These are phyloP conservation scores for Heterotilapia buettikoferi DNA, from an alignment of 2,113 vertebrate genomes.

Conservation along the genomic window DNA sequence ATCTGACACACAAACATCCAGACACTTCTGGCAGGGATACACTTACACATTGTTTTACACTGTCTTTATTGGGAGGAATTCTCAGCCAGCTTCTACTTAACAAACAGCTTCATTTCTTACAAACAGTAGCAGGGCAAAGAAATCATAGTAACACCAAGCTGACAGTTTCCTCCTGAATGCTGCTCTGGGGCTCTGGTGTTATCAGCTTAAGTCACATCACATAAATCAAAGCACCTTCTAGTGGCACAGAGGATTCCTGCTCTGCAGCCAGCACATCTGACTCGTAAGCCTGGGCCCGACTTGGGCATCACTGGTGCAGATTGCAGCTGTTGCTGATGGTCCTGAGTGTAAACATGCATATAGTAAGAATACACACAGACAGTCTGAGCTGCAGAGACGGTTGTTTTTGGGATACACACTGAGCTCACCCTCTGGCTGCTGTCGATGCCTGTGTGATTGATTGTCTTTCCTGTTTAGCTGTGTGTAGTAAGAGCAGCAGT, in stretches of 20 bases:
- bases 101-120: background rate
- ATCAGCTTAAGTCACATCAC: conserved; percentile 39
- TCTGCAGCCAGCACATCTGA: conserved; percentile 36
- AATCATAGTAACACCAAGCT: background rate
- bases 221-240: conserved; percentile 54
- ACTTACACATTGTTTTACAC: background rate
- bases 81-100: background rate
- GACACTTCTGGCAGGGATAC: background rate
- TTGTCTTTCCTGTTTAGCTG: conserved; percentile 55
- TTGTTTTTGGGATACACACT: conserved; percentile 1
- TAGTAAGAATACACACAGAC: background rate
- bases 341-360: background rate
- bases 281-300: background rate
- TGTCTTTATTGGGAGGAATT: background rate
- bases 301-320: background rate
- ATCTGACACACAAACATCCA: background rate
- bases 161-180: conserved; percentile 16
- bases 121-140: background rate
- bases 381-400: background rate
- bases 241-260: conserved; percentile 2
- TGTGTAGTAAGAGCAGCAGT: background rate
- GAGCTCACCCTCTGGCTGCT: conserved; percentile 35
- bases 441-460: conserved; percentile 50
- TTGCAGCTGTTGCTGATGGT: background rate
- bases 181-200: conserved; percentile 40